These are phyloP conservation scores for Zonotrichia leucophrys DNA, from an alignment of 2,113 vertebrate genomes.

Conservation along the genomic window DNA sequence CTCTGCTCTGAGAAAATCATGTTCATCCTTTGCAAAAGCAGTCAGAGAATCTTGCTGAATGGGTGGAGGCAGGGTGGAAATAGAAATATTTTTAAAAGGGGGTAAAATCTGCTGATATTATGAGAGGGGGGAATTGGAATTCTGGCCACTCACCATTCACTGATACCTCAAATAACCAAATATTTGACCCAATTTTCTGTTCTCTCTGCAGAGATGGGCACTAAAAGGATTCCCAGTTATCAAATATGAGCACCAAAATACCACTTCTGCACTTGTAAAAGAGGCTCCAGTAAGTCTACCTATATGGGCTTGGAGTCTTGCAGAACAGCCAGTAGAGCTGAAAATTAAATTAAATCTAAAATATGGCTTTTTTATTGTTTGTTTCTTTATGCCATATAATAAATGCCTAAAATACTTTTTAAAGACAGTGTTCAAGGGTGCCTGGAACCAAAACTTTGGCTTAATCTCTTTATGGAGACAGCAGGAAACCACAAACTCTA, in stretches of 20 bases:
- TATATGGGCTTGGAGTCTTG: not conserved
- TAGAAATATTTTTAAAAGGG: not conserved
- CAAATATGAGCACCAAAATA: not conserved
- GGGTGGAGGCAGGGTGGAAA: not conserved
- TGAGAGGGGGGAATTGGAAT: not conserved
- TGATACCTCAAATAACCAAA: not conserved
- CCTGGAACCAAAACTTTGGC: not conserved
- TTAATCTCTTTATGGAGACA: not conserved
- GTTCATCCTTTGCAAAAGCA: not conserved
- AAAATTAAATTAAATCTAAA: not conserved
- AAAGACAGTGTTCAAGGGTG: not conserved
- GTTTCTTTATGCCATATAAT: not conserved
- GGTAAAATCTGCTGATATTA: not conserved
- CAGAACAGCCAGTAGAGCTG: not conserved
- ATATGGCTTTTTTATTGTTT: not conserved
- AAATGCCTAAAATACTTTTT: not conserved
- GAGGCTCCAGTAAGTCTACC: not conserved
- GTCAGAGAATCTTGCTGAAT: not conserved
- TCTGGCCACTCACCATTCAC: not conserved
- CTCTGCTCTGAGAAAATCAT: not conserved
- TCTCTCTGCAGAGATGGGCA: not conserved
- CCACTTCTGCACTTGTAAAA: not conserved
- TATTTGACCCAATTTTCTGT: not conserved
- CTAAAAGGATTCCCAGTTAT: not conserved
- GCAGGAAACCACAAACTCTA: slow-evolving; percentile 14